These are phyloP conservation scores for Hyperopisus bebe DNA, from an alignment of 2,113 vertebrate genomes.

Conservation along the genomic window DNA sequence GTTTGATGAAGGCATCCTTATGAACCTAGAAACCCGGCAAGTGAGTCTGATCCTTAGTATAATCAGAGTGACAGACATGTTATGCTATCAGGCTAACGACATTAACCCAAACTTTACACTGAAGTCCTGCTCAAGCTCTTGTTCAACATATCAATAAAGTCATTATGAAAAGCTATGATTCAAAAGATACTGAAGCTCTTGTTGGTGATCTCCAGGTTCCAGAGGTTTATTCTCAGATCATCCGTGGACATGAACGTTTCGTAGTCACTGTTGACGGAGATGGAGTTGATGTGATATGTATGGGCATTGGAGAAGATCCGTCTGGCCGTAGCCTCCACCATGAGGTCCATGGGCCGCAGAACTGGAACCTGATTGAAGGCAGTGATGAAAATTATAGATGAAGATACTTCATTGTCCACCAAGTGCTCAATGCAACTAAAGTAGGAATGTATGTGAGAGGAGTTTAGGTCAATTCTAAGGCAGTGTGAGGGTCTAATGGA, in stretches of 20 bases:
- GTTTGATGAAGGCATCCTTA: background rate
- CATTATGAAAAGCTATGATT: background rate
- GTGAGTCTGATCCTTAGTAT: background rate
- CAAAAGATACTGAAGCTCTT: slow-evolving; percentile 96
- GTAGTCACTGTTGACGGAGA: slow-evolving; percentile 93
- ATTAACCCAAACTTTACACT: background rate
- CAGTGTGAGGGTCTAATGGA: background rate
- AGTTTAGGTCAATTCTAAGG: background rate
- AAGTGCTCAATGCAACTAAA: background rate
- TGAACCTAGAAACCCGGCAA: background rate
- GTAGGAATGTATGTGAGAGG: background rate
- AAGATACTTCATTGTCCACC: background rate
- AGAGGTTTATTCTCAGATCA: slow-evolving; percentile 90
- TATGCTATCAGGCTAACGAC: background rate
- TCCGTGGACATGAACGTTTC: slow-evolving; percentile 95
- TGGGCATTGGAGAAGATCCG: slow-evolving; percentile 89
- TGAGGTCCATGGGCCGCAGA: slow-evolving; percentile 90
- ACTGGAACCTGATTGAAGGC: slow-evolving; percentile 70
- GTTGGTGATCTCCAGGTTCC: slow-evolving; percentile 95
- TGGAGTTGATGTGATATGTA: slow-evolving; percentile 97
- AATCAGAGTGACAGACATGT: background rate
- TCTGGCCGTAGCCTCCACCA: slow-evolving; percentile 88
- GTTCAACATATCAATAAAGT: background rate
- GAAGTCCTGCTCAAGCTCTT: background rate
- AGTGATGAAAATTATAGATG: slow-evolving; percentile 8